Evolutionary conservation across 2,888 invertebrate species (phyloP).

Genomic region (Trissolcus japonicus): DNA sequence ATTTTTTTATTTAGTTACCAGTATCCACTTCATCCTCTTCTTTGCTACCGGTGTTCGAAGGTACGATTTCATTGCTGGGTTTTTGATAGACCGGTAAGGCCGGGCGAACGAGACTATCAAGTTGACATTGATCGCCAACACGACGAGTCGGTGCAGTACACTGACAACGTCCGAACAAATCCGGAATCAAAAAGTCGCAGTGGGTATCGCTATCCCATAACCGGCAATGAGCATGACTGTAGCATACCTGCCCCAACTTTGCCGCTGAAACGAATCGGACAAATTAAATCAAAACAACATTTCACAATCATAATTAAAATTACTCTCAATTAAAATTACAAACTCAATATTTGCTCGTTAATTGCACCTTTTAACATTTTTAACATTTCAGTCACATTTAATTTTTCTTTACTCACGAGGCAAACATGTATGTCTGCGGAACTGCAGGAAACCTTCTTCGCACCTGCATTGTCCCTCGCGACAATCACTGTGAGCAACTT

Average conservation of each 20-base stretch:
- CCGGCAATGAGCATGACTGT: constrained; percentile 92
- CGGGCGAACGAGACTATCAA: constrained; percentile 75
- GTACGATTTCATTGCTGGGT: constrained; percentile 47
- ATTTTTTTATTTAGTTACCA: constrained; percentile 14
- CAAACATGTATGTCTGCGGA: constrained; percentile 92
- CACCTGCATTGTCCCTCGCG: constrained; percentile 90
- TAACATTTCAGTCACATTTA: too few relatives aligned
- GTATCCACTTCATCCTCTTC: constrained; percentile 53
- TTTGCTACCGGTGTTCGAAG: constrained; percentile 13
- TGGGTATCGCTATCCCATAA: constrained; percentile 89
- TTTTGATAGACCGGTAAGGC: constrained; percentile 53
- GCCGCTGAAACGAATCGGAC: constrained; percentile 82
- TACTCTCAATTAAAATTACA: too few relatives aligned
- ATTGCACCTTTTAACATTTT: too few relatives aligned
- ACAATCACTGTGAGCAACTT: constrained; percentile 92
- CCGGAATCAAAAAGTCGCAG: constrained; percentile 92
- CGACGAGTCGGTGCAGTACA: constrained; percentile 79
- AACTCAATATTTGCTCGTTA: too few relatives aligned
- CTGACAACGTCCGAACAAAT: constrained; percentile 91
- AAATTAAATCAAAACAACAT: too few relatives aligned
- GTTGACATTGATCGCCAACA: constrained; percentile 76
- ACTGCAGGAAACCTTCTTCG: constrained; percentile 89
- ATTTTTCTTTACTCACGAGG: constrained; percentile 84
- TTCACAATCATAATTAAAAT: too few relatives aligned
- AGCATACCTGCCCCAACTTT: constrained; percentile 90